These are phyloP conservation scores for Diceros bicornis DNA, from an alignment of 2,797 vertebrate species.

Conservation along the genomic window DNA sequence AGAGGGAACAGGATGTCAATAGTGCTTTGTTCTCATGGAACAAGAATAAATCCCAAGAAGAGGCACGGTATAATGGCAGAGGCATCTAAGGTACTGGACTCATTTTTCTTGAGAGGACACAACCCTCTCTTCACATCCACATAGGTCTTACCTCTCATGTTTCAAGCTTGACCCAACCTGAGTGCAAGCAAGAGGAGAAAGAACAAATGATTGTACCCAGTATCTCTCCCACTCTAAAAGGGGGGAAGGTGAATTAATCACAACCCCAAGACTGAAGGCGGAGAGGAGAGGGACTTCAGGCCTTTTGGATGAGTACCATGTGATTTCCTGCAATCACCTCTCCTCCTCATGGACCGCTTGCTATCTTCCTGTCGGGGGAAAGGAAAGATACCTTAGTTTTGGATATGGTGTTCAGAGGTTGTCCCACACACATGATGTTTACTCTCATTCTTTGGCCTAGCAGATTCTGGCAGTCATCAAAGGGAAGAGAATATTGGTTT, in stretches of 20 bases:
- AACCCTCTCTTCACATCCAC: neutral
- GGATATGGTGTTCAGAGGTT: neutral
- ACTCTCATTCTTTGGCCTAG: neutral
- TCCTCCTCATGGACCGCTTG: neutral
- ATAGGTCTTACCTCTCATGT: neutral
- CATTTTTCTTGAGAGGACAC: neutral
- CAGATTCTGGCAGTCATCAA: neutral
- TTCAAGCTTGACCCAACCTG: neutral
- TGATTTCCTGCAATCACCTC: neutral
- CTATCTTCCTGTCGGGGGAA: neutral
- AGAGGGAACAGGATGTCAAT: neutral
- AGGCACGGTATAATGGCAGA: neutral
- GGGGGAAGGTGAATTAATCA: too few relatives aligned
- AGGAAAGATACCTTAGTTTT: constrained; percentile 68
- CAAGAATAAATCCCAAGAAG: neutral
- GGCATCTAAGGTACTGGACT: neutral
- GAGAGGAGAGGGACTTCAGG: neutral
- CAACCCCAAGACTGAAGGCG: neutral
- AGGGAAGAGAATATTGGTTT: constrained; percentile 41
- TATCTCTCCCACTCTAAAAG: neutral
- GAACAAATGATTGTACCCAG: neutral
- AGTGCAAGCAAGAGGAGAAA: neutral
- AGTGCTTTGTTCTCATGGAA: neutral
- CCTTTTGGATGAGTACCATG: neutral
- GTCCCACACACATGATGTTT: constrained; percentile 75